Evolutionary conservation across 2,113 vertebrate species (phyloP).

Genomic region (Tragelaphus buxtoni): DNA sequence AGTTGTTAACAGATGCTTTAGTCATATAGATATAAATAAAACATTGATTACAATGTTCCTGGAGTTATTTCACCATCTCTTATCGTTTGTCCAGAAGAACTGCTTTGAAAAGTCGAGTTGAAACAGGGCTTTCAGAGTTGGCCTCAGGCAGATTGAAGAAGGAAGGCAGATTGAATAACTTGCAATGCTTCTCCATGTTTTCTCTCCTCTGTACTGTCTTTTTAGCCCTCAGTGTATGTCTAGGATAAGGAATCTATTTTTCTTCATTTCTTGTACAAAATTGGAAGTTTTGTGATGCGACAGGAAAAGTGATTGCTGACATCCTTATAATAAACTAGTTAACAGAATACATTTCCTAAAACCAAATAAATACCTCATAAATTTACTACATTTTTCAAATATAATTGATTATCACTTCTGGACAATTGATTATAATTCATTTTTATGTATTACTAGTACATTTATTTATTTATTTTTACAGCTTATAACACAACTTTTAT

Average conservation of each 20-base stretch:
- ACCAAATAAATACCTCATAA: neutral
- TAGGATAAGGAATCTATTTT: neutral
- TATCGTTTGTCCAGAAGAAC: slow-evolving; percentile 10
- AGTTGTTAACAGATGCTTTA: neutral
- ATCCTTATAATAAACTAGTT: neutral
- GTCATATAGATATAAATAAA: neutral
- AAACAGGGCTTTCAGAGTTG: neutral
- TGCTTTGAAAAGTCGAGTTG: slow-evolving; percentile 22
- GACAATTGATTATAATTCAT: neutral
- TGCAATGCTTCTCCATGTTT: neutral
- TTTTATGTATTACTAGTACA: neutral
- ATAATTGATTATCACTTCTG: neutral
- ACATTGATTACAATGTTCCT: neutral
- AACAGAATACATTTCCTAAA: neutral
- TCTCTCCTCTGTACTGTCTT: neutral
- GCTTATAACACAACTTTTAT: too few relatives aligned
- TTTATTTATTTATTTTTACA: neutral
- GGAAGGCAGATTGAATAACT: neutral
- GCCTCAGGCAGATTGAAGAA: too few relatives aligned
- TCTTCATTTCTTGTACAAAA: slow-evolving; percentile 6
- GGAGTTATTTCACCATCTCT: slow-evolving; percentile 3
- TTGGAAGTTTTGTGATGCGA: neutral
- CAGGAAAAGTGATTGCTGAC: neutral
- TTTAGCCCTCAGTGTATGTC: neutral
- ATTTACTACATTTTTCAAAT: neutral